These are phyloP conservation scores for Melanotaenia maccullochi DNA, from an alignment of 2,797 vertebrate species.

Conservation along the genomic window DNA sequence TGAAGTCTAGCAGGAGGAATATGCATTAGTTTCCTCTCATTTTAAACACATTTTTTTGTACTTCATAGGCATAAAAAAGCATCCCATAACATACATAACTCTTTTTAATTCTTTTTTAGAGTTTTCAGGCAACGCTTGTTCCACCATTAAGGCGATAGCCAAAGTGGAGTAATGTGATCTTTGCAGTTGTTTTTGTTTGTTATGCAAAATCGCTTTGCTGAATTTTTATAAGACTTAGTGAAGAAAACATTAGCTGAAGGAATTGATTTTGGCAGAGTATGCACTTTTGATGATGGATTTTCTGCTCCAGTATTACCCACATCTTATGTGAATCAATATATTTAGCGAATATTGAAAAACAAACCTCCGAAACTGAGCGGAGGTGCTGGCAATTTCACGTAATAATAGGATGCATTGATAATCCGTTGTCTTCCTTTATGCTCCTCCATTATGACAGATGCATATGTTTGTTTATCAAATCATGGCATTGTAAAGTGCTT, in stretches of 20 bases:
- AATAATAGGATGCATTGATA: background rate
- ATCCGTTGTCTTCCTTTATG: background rate
- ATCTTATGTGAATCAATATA: background rate
- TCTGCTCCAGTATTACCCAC: background rate
- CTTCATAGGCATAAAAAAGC: background rate
- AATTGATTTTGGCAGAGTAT: background rate
- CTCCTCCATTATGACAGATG: background rate
- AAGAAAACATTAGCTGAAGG: background rate
- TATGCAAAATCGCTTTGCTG: background rate
- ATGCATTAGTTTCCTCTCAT: background rate
- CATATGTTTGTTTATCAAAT: slow-evolving; percentile 8
- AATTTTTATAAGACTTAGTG: background rate
- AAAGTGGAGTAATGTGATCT: background rate
- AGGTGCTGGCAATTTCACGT: background rate
- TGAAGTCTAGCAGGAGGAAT: background rate
- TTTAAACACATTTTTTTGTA: background rate
- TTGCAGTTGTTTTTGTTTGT: background rate
- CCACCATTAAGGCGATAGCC: background rate
- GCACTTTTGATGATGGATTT: background rate
- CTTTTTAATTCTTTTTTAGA: background rate
- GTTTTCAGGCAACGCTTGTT: background rate
- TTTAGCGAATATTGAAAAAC: background rate
- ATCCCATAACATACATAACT: background rate
- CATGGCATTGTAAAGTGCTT: background rate
- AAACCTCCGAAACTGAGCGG: background rate